Evolutionary conservation across 2,797 vertebrate genomes (phyloP), one percentile per base, ranked within the genome.

Genomic region (Gouania willdenowi): DNA sequence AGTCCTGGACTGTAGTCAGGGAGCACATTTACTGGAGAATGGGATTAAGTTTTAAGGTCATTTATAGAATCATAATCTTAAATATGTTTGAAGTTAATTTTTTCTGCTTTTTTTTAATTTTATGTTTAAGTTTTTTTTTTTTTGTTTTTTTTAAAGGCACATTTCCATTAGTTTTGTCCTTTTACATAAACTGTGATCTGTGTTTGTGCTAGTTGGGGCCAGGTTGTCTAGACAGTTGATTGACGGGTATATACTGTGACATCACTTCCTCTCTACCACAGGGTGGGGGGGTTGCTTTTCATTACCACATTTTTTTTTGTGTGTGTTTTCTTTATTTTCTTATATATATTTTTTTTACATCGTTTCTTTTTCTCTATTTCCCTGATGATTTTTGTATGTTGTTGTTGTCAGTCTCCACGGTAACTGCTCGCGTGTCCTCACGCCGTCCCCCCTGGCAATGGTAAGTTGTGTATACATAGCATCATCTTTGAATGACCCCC

Each of bases 361-460:
- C 79, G 77, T 85, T 87, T 87, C 71, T 85, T 87, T 89, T 87
- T 88, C 85, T 89, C 85, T 86, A 87, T 90, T 90, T 87, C 87
- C 88, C 87, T 90, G 89, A 90, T 88, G 81, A 89, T 87, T 90
- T 90, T 87, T 90, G 82, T 90, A 84, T 90, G 89, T 89, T 87
- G 80, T 86, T 87, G 85, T 88, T 89, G 89, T 90, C 88, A 90
- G 89, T 90, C 88, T 90, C 89, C 89, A 90, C 89, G 89, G 86
- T 90, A 90, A 90, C 88, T 83, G 87, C 85, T 90, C 88, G 86
- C 88, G 89, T 89, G 89, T 89, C 88, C 85, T 90, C 88, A 89
- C 88, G 85, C 87, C 85, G 87, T 90, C 88, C 85, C n/a, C 87
- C 86, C 81, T 75, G 85, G 84, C 85, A 87, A 90, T 82, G 89